Evolutionary conservation across 1,140 invertebrate species (phyloP), one percentile per base, ranked within the genome.

Genomic region (Oscheius sp.): DNA sequence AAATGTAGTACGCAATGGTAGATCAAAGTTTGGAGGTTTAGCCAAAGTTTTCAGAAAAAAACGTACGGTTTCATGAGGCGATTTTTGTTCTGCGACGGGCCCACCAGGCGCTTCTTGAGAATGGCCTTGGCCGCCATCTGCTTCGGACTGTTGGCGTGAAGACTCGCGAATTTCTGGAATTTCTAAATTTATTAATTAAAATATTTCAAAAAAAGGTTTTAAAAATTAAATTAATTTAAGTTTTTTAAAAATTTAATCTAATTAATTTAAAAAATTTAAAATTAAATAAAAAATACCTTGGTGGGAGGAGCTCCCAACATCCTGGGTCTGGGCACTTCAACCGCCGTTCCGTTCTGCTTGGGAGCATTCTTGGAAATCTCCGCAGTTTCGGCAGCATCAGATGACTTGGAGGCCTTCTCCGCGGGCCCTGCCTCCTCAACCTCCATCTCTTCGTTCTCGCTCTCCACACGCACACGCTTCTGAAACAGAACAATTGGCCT

Each of bases 221-320:
- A 45, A 45, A 45, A 45, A 18, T 45, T 23, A 15, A 23, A 23
- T 18, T 18, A 15, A 18, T 45, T 45, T 45, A 15, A 45, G 23
- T 45, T 45, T 15, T 15, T 23, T 23, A 18, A 45, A 45, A 45
- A 15, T 18, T 61, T 61, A n/a, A n/a, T n/a, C n/a, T n/a, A n/a
- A n/a, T n/a, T n/a, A n/a, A n/a, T n/a, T n/a, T n/a, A n/a, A n/a
- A n/a, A n/a, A n/a, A n/a, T n/a, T n/a, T n/a, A n/a, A n/a, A n/a
- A n/a, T n/a, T n/a, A 42, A 7, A 38, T 7, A 65, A 29, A n/a
- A n/a, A 66, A 29, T 67, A 65, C 65, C 65, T 67, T 52, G 15
- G 65, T 20, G 20, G 65, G 38, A 55, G 65, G 65, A 66, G 65
- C 38, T 55, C 58, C 65, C 10, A 66, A 20, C 36, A 62, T 55